phyloP scores from a whole-genome alignment of 2,888 invertebrate species.

The Tortrix viridana region DNA sequence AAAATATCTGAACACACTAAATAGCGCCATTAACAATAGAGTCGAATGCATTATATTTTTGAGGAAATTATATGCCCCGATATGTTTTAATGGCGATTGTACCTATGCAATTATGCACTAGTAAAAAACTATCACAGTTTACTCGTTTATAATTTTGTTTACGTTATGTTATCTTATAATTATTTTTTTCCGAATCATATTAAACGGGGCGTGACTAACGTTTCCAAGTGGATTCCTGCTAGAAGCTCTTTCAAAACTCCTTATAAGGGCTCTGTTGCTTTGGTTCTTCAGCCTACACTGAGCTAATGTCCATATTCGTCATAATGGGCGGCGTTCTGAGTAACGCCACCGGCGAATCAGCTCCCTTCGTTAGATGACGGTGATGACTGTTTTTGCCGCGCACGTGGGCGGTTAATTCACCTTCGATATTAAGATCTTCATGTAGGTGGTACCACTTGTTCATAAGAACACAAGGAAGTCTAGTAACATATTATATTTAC shows the following conservation, averaged over 20 bases:
- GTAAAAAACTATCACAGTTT: too few species aligned
- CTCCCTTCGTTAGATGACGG: slow-evolving; percentile 73
- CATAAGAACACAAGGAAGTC: slow-evolving; percentile 59
- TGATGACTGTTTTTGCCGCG: slow-evolving; percentile 70
- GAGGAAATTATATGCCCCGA: too few species aligned
- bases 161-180: too few species aligned
- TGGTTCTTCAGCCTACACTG: slow-evolving; percentile 59
- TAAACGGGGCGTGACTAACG: slow-evolving; percentile 1
- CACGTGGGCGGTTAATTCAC: slow-evolving; percentile 78
- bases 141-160: too few species aligned
- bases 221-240: slow-evolving; percentile 15
- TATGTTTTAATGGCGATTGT: too few species aligned
- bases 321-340: slow-evolving; percentile 76
- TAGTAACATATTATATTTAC: slow-evolving; percentile 43
- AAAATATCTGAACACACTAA: too few species aligned
- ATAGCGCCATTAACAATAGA: too few species aligned
- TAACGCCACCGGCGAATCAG: slow-evolving; percentile 73
- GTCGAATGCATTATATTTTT: too few species aligned
- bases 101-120: too few species aligned
- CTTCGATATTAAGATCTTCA: slow-evolving; percentile 76
- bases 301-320: slow-evolving; percentile 80
- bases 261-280: slow-evolving; percentile 67
- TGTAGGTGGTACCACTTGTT: slow-evolving; percentile 70
- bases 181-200: neutral
- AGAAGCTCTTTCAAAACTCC: slow-evolving; percentile 53